A percentile compares a stretch with the other conserved stretches of the same genome.
These are phyloP conservation scores for Equus quagga DNA, from an alignment of 2,113 vertebrate genomes.

Conservation along the genomic window DNA sequence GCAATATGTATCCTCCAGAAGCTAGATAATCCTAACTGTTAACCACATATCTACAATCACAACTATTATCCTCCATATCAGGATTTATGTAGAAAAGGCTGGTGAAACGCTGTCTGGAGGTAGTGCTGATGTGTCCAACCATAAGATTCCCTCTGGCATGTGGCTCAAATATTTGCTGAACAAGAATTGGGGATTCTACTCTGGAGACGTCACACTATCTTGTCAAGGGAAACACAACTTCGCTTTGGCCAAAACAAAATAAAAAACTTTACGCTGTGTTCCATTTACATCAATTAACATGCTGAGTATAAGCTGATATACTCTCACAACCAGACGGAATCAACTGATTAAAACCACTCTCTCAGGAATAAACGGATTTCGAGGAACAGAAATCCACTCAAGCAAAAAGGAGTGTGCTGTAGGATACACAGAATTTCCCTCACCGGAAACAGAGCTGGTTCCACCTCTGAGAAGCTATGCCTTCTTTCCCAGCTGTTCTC, in stretches of 20 bases:
- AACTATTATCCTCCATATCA: too few relatives aligned
- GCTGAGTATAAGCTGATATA: neutral
- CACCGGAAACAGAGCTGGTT: neutral
- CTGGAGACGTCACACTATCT: neutral
- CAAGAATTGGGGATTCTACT: neutral
- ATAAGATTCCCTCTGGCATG: neutral
- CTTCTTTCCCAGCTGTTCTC: neutral
- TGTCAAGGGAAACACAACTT: neutral
- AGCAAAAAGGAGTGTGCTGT: neutral
- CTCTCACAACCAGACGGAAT: neutral
- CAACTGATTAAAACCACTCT: neutral
- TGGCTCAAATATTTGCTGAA: neutral
- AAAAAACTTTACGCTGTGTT: neutral
- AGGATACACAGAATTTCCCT: neutral
- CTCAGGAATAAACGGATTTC: neutral
- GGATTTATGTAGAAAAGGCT: neutral
- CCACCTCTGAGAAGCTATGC: neutral
- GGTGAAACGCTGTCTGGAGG: neutral
- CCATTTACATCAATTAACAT: neutral
- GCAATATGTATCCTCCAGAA: neutral
- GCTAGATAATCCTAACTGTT: neutral
- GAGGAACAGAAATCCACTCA: neutral
- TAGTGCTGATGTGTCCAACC: neutral
- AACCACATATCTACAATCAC: too few relatives aligned
- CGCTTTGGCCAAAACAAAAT: neutral